These are phyloP conservation scores for Drusus annulatus DNA, from an alignment of 1,140 invertebrate genomes.

Conservation along the genomic window DNA sequence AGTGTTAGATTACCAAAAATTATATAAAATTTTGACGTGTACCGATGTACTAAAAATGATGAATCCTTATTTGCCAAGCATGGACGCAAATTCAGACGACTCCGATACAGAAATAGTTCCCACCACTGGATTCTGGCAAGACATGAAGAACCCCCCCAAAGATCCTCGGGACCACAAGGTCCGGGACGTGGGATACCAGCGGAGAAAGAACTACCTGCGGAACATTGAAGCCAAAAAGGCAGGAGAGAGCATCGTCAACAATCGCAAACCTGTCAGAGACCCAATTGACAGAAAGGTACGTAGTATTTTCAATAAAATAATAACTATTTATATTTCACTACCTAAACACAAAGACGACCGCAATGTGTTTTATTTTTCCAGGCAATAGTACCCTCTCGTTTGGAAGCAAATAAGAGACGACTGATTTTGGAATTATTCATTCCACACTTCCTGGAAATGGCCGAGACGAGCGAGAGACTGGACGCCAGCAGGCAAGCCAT, in stretches of 20 bases:
- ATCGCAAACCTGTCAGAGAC: constrained; percentile 59
- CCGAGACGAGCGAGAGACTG: constrained; percentile 74
- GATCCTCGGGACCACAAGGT: constrained; percentile 54
- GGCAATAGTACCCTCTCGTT: constrained; percentile 65
- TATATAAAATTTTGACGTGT: constrained; percentile 76
- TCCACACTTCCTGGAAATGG: constrained; percentile 79
- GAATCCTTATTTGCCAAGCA: constrained; percentile 66
- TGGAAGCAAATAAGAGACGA: constrained; percentile 71
- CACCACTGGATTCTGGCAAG: constrained; percentile 66
- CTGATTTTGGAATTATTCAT: constrained; percentile 79
- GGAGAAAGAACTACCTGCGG: constrained; percentile 66
- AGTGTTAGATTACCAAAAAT: constrained; percentile 73
- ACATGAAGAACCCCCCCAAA: constrained; percentile 56
- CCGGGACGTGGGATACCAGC: constrained; percentile 68
- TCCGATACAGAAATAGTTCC: constrained; percentile 64
- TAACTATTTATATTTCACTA: too few relatives aligned
- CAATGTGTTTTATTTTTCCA: constrained; percentile 59
- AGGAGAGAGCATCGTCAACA: constrained; percentile 59
- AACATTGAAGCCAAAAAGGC: constrained; percentile 67
- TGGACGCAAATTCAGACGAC: constrained; percentile 58
- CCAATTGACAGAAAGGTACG: constrained; percentile 63
- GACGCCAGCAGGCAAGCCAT: constrained; percentile 73
- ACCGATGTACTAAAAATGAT: constrained; percentile 70
- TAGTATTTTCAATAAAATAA: too few relatives aligned
- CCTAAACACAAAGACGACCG: too few relatives aligned